These are phyloP conservation scores for Slavum lentiscoides DNA, from an alignment of 2,888 invertebrate genomes.

Conservation along the genomic window DNA sequence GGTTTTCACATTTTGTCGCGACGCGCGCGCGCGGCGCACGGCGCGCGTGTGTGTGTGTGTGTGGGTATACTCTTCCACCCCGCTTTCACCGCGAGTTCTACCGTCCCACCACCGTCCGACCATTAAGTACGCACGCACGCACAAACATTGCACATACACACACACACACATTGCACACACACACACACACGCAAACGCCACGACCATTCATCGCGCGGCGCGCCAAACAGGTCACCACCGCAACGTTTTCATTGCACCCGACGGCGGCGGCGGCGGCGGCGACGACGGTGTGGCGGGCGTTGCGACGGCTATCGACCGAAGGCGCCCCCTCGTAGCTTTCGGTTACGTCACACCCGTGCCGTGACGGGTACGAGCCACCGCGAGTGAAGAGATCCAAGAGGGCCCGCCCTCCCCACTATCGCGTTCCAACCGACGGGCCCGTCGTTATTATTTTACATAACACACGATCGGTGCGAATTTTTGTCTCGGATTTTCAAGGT, in stretches of 20 bases:
- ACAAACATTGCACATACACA: background rate
- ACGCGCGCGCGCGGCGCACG: background rate
- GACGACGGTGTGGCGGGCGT: too few species aligned
- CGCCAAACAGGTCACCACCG: conserved; percentile 48
- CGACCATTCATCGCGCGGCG: conserved; percentile 47
- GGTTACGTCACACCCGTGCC: conserved; percentile 21
- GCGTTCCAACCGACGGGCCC: too few species aligned
- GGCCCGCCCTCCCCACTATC: too few species aligned
- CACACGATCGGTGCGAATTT: too few species aligned
- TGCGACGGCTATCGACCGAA: conserved; percentile 49
- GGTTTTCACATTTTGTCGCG: conserved; percentile 33
- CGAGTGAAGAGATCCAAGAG: too few species aligned
- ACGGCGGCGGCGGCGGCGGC: conserved; percentile 25
- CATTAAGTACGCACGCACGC: background rate
- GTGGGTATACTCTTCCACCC: background rate
- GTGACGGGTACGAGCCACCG: background rate
- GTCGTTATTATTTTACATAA: too few species aligned
- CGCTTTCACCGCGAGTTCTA: background rate
- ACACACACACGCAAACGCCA: background rate
- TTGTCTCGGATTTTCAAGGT: too few species aligned
- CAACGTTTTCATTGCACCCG: conserved; percentile 13
- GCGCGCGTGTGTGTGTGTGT: conserved; percentile 5
- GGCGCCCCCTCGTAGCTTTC: background rate
- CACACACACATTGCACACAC: background rate
- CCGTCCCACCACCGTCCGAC: background rate